These are phyloP conservation scores for Oreochromis grahami DNA, from an alignment of 2,797 vertebrate species.

Conservation along the genomic window DNA sequence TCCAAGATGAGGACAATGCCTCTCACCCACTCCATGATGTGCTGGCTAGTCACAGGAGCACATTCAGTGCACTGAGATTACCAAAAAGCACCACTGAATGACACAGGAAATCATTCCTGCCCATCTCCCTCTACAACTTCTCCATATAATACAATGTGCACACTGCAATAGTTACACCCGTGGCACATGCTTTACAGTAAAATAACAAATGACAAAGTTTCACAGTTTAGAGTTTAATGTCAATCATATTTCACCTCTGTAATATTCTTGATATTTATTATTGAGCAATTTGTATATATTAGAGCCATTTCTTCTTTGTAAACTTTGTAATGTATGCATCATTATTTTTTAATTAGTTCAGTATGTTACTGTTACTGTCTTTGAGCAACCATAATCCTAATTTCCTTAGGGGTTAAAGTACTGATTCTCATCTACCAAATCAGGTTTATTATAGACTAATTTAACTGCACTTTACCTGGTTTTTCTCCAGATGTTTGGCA, in stretches of 20 bases:
- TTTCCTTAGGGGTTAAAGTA: neutral
- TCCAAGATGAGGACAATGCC: neutral
- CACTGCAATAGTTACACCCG: no score
- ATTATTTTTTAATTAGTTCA: neutral
- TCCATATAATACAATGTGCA: no score
- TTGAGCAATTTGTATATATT: no score
- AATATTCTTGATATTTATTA: no score
- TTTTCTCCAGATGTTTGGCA: constrained; percentile 88
- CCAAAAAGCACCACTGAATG: neutral
- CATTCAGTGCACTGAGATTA: neutral
- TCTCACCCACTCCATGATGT: neutral
- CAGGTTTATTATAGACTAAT: neutral
- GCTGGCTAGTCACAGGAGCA: neutral
- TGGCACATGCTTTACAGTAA: no score
- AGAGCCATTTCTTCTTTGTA: neutral
- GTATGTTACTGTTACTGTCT: neutral
- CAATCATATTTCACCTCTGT: no score
- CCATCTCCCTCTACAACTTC: neutral
- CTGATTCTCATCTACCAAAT: neutral
- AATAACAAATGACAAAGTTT: no score
- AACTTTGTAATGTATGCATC: neutral
- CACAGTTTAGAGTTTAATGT: no score
- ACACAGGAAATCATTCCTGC: neutral
- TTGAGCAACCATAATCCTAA: neutral
- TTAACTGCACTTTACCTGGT: constrained; percentile 74